A percentile compares a stretch with the other conserved stretches of the same genome.
Evolutionary conservation across 1,140 invertebrate genomes (phyloP).

Genomic region (Drosophila persimilis): DNA sequence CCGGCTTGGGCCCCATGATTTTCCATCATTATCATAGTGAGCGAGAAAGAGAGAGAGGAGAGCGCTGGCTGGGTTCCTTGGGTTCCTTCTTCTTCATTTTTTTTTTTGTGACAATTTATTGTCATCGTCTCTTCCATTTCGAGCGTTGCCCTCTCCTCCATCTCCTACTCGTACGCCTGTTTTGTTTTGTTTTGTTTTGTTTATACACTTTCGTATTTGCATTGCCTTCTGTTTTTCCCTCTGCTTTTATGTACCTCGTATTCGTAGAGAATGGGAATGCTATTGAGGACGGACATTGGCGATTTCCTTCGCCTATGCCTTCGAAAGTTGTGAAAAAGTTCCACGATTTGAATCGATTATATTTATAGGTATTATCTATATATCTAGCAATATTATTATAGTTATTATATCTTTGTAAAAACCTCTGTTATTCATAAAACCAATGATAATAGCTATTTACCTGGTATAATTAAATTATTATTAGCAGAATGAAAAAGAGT

Average conservation of each 20-base stretch:
- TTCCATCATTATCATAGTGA: conserved; percentile 77
- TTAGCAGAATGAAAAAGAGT: no score
- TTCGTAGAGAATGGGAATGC: not conserved
- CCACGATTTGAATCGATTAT: no score
- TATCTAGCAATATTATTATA: no score
- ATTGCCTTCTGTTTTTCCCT: conserved; percentile 61
- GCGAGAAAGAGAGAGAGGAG: no score
- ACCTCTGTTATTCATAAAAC: no score
- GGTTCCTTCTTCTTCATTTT: not conserved
- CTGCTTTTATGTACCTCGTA: conserved; percentile 11
- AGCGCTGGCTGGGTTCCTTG: conserved; percentile 8
- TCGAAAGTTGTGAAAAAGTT: no score
- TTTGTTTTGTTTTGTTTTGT: conserved; percentile 70
- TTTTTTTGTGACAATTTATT: conserved; percentile 69
- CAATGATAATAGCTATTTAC: no score
- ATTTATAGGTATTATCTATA: no score
- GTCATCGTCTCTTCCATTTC: conserved; percentile 63
- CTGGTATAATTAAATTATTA: no score
- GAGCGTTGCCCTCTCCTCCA: conserved; percentile 26
- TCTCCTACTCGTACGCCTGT: conserved; percentile 41
- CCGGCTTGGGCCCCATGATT: conserved; percentile 65
- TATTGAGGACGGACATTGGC: no score
- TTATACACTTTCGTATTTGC: conserved; percentile 69
- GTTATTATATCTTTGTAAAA: no score
- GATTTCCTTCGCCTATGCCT: no score